Conservation (phyloP, 2,113 vertebrate genomes). For the Lepidothrix coronata region DNA sequence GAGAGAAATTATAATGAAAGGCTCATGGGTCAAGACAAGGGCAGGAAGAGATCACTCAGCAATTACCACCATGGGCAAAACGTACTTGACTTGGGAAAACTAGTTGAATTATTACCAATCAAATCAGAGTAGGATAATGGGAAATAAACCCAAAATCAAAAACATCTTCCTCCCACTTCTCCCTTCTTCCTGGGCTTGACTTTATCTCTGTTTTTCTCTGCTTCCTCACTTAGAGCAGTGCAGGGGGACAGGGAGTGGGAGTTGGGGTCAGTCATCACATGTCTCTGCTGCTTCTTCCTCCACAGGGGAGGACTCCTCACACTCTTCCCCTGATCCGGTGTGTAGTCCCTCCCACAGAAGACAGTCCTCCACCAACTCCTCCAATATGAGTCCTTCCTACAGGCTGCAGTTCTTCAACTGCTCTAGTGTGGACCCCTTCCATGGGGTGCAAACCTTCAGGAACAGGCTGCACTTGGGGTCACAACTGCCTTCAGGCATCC, state of each 20-base stretch:
- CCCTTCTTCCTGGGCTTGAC: background rate
- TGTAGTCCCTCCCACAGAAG: background rate
- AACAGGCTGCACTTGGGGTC: background rate
- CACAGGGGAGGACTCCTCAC: background rate
- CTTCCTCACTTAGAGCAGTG: accelerated
- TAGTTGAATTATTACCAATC: background rate
- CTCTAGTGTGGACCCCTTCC: background rate
- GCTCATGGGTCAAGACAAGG: background rate
- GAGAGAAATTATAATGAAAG: background rate
- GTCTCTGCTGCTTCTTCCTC: background rate
- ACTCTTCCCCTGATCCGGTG: background rate
- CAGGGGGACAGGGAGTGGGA: accelerated
- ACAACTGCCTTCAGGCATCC: background rate
- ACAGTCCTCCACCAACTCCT: background rate
- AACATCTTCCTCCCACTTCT: background rate
- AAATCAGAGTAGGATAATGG: background rate
- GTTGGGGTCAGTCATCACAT: background rate
- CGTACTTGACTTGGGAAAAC: background rate
- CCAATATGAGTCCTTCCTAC: background rate
- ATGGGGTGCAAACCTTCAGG: background rate
- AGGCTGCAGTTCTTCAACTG: background rate
- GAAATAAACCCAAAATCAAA: background rate
- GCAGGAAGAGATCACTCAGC: background rate
- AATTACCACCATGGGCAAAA: background rate
- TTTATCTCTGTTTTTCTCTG: background rate